A percentile compares a stretch with the other conserved stretches of the same genome.
These are phyloP conservation scores for Luperina nickerlii DNA, from an alignment of 2,888 invertebrate species.

Conservation along the genomic window DNA sequence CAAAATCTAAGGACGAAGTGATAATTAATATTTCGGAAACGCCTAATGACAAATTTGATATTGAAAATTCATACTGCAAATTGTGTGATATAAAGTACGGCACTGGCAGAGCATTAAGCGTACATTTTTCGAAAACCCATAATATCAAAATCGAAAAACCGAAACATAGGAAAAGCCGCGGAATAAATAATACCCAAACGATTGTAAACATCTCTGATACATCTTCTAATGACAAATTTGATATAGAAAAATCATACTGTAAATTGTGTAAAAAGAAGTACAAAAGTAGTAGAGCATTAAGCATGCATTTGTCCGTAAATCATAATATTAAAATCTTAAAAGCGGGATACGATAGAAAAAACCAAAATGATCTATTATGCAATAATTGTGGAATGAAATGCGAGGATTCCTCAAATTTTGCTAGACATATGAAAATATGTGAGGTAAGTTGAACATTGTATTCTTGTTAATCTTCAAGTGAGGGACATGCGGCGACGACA, in stretches of 20 bases:
- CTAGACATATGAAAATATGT: constrained; percentile 74
- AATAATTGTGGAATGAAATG: constrained; percentile 72
- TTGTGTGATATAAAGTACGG: constrained; percentile 76
- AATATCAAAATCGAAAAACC: constrained; percentile 69
- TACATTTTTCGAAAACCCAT: constrained; percentile 76
- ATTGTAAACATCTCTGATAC: constrained; percentile 3
- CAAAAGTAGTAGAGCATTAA: constrained; percentile 66
- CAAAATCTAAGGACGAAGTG: not conserved
- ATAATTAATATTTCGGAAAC: constrained; percentile 6
- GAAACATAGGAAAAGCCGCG: constrained; percentile 21
- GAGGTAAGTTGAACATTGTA: constrained; percentile 62
- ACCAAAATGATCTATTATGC: constrained; percentile 65
- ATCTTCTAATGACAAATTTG: constrained; percentile 64
- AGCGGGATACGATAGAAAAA: constrained; percentile 47
- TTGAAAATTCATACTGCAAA: constrained; percentile 76
- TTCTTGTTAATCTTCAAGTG: not conserved
- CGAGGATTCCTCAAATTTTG: constrained; percentile 61
- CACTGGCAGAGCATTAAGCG: constrained; percentile 68
- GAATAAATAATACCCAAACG: not conserved
- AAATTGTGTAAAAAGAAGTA: constrained; percentile 78
- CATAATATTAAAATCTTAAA: constrained; percentile 73
- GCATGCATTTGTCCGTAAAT: constrained; percentile 72
- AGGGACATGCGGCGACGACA: no score
- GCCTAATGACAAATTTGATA: constrained; percentile 68
- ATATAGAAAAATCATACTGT: constrained; percentile 75